phyloP scores from a whole-genome alignment of 2,888 invertebrate species.

The Zhuqinia jingwanae region DNA sequence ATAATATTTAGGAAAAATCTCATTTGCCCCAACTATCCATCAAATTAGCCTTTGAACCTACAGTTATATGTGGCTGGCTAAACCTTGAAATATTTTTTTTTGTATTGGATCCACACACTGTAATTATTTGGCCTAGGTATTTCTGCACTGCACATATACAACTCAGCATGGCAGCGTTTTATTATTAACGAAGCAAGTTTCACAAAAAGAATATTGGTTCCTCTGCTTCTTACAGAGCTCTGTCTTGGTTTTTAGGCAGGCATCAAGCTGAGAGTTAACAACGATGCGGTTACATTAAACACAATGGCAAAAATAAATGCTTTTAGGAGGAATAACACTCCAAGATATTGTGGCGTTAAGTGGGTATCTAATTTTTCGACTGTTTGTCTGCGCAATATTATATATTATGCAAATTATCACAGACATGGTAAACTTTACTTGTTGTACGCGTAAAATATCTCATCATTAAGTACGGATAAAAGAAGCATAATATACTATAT shows the following conservation, averaged over 20 bases:
- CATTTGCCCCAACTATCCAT: constrained; percentile 26
- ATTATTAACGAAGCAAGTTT: constrained; percentile 31
- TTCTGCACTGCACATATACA: neutral
- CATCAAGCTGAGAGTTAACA: constrained; percentile 56
- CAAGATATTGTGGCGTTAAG: constrained; percentile 36
- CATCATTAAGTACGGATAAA: neutral
- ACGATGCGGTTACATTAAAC: constrained; percentile 58
- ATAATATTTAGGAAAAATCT: constrained; percentile 22
- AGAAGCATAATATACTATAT: neutral
- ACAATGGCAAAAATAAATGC: constrained; percentile 38
- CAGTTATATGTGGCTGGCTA: constrained; percentile 10
- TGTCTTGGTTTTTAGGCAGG: constrained; percentile 17
- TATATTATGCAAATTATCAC: constrained; percentile 45
- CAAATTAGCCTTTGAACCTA: constrained; percentile 45
- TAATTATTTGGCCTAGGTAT: neutral
- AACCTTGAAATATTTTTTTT: constrained; percentile 6
- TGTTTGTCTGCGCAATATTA: constrained; percentile 5
- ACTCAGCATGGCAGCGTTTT: constrained; percentile 9
- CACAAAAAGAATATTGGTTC: constrained; percentile 30
- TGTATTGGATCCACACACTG: constrained; percentile 1
- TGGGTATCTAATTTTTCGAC: neutral
- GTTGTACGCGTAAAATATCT: neutral
- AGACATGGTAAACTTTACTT: constrained; percentile 36
- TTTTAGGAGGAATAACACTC: constrained; percentile 34
- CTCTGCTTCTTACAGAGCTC: neutral